These are phyloP conservation scores for Fratercula arctica DNA, from an alignment of 2,797 vertebrate genomes.

Conservation along the genomic window DNA sequence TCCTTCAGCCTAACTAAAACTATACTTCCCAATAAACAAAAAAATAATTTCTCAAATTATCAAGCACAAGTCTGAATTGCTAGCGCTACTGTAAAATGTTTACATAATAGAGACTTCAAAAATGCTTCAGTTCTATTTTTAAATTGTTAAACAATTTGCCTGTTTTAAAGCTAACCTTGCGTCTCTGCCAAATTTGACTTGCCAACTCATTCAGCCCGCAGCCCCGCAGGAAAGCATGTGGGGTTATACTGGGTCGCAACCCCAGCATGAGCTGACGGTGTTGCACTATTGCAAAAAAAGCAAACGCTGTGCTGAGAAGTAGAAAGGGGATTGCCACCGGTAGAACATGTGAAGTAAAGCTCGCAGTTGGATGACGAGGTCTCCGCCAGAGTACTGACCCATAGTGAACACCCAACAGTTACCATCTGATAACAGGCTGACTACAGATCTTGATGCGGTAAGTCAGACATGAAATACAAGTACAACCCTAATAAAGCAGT, in stretches of 20 bases:
- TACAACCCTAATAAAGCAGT: background rate
- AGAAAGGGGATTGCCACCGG: background rate
- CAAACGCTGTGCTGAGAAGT: background rate
- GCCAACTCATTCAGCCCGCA: background rate
- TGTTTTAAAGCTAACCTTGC: background rate
- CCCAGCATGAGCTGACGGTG: background rate
- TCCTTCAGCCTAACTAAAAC: background rate
- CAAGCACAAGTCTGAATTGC: background rate
- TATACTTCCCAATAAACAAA: background rate
- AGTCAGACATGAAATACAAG: background rate
- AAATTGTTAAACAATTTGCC: background rate
- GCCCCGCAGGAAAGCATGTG: accelerated
- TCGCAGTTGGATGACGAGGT: background rate
- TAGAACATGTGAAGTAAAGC: background rate
- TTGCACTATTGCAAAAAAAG: constrained; percentile 16
- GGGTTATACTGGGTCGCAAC: background rate
- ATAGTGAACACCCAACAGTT: background rate
- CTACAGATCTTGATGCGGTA: background rate
- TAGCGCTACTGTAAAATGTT: background rate
- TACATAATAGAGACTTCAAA: background rate
- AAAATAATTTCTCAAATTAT: background rate
- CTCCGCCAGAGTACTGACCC: background rate
- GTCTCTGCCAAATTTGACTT: background rate
- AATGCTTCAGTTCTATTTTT: background rate
- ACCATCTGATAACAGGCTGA: accelerated